Evolutionary conservation across 2,113 vertebrate genomes (phyloP), one percentile per base, ranked within the genome.

Genomic region (Phodopus roborovskii): DNA sequence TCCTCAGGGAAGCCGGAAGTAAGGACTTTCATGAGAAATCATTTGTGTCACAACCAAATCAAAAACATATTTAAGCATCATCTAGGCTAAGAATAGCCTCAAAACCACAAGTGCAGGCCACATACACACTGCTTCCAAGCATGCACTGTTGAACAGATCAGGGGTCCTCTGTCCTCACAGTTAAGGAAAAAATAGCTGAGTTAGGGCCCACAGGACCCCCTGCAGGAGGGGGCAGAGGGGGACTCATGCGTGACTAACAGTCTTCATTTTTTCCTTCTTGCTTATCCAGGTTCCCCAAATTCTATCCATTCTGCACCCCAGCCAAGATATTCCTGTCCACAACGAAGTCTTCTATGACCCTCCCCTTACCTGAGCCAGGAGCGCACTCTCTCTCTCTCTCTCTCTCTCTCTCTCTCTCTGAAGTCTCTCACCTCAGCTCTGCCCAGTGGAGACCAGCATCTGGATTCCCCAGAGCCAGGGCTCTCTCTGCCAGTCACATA

Each of bases 61-160:
- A 83, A 90, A 28, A 84, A 90, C 56, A 74, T 91, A 45, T 86
- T 88, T 75, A 86, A 89, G 79, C 68, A 74, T 87, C 75, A 92
- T 53, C 4, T 66, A 78, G 64, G 83, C 50, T 60, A 88, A 93
- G 91, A 86, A 75, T 75, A 82, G 36, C 74, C 22, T 22, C 9
- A 26, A 86, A 73, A 73, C 48, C 20, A n/a, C 83, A 77, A 17
- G 33, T 39, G 62, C 28, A 12, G 45, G 42, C 60, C 85, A 7
- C 20, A 11, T 75, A 60, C 50, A 48, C 77, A 36, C 73, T 50
- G 30, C 0, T 48, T 48, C 81, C 20, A 0, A 53, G 22, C 58
- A 45, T 28, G 39, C 73, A 1, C 7, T 17, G 20, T 50, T 30
- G 85, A 92, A 62, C 24, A 81, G 36, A 39, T 50, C 33, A 91